These are phyloP conservation scores for Maniola jurtina DNA, from an alignment of 1,140 invertebrate genomes.

Conservation along the genomic window DNA sequence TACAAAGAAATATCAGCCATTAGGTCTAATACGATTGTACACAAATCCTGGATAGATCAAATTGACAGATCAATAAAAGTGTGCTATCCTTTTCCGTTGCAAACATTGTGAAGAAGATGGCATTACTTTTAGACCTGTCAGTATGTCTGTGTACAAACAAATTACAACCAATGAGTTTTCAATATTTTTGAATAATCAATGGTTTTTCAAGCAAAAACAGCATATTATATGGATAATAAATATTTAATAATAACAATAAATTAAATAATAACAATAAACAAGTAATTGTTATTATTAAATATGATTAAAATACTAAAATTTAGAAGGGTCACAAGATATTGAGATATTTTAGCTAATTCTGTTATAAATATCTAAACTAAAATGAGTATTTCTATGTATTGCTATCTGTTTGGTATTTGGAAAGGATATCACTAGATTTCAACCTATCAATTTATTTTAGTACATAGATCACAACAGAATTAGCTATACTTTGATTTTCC, in stretches of 20 bases:
- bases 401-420: too few species aligned
- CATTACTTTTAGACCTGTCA: neutral
- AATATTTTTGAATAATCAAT: conserved; percentile 61
- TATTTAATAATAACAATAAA: neutral
- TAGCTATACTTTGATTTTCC: too few species aligned
- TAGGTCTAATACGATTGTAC: too few species aligned
- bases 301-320: neutral
- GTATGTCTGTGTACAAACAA: conserved; percentile 13
- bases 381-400: too few species aligned
- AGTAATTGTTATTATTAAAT: neutral
- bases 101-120: neutral
- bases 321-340: neutral
- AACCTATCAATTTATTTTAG: too few species aligned
- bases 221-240: too few species aligned
- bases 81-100: neutral
- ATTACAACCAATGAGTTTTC: conserved; percentile 62
- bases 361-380: too few species aligned
- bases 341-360: too few species aligned
- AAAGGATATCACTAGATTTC: too few species aligned
- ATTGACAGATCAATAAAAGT: too few species aligned
- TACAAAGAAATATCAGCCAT: conserved; percentile 43
- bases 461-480: too few species aligned
- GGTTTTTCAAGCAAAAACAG: conserved; percentile 41
- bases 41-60: neutral
- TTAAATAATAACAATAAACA: neutral